Conservation (phyloP, 2,797 vertebrate species). For the Periparus ater region DNA sequence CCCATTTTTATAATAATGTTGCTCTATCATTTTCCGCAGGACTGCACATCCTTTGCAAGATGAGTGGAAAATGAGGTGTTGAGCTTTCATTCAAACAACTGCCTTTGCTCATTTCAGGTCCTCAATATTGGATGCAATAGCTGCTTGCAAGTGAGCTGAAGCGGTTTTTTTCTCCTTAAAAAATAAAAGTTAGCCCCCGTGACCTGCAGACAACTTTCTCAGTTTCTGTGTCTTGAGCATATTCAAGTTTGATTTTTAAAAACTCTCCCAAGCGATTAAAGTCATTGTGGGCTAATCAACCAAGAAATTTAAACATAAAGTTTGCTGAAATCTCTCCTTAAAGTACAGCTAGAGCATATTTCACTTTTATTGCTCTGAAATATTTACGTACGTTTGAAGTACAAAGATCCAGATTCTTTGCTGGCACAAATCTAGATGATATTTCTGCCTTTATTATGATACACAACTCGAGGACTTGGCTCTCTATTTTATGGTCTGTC, state of each 20-base stretch:
- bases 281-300: constrained; percentile 59
- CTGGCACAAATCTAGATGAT: neutral
- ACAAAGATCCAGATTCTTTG: constrained; percentile 9
- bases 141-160: constrained; percentile 3
- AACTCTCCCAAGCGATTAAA: constrained; percentile 49
- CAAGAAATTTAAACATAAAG: constrained; percentile 65
- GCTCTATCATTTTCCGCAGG: neutral
- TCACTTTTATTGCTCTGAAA: constrained; percentile 30
- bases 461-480: neutral
- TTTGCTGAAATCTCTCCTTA: constrained; percentile 29
- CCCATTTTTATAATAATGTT: neutral
- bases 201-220: neutral
- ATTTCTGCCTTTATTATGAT: neutral
- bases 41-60: neutral
- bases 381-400: constrained; percentile 29
- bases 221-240: neutral
- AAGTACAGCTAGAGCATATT: constrained; percentile 38
- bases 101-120: neutral
- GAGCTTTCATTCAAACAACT: constrained; percentile 1
- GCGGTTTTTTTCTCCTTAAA: neutral
- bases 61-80: constrained; percentile 13
- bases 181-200: neutral
- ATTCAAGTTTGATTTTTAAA: constrained; percentile 39
- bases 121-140: neutral
- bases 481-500: constrained; percentile 6